phyloP scores from a whole-genome alignment of 1,140 invertebrate species.

The Lucilia sericata region DNA sequence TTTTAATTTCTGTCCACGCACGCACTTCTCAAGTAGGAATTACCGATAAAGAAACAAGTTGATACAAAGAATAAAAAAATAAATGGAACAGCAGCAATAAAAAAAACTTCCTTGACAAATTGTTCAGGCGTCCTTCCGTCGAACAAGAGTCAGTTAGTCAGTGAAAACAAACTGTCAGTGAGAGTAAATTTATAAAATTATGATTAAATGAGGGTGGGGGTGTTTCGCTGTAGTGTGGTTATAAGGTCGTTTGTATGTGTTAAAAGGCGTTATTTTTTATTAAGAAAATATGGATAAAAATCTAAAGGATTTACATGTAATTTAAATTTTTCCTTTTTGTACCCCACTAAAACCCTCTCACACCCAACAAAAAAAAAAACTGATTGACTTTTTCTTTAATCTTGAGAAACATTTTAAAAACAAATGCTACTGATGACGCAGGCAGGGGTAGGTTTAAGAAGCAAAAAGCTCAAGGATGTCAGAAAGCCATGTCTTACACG shows the following conservation, averaged over 20 bases:
- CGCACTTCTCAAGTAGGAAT: not conserved
- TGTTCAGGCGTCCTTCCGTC: no score
- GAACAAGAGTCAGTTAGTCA: no score
- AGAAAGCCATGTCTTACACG: conserved; percentile 8
- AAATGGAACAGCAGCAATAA: not conserved
- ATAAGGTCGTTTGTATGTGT: not conserved
- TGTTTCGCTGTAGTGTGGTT: not conserved
- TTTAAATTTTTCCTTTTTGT: conserved; percentile 28
- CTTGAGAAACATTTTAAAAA: not conserved
- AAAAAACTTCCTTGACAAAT: no score
- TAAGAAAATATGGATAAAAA: conserved; percentile 30
- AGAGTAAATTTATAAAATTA: no score
- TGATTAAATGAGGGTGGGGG: not conserved
- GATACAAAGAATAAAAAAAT: not conserved
- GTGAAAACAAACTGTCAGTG: no score
- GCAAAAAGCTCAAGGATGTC: not conserved
- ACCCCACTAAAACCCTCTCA: not conserved
- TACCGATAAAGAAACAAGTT: not conserved
- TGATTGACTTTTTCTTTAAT: conserved; percentile 44
- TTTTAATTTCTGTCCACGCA: not conserved
- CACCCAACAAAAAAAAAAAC: not conserved
- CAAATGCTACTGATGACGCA: not conserved
- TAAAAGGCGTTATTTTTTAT: conserved; percentile 26
- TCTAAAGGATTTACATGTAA: conserved; percentile 41
- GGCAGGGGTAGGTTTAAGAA: not conserved